phyloP scores from a whole-genome alignment of 30 jellyfish, hydroid and myxozoan species.

The Nemopilema nomurai region DNA sequence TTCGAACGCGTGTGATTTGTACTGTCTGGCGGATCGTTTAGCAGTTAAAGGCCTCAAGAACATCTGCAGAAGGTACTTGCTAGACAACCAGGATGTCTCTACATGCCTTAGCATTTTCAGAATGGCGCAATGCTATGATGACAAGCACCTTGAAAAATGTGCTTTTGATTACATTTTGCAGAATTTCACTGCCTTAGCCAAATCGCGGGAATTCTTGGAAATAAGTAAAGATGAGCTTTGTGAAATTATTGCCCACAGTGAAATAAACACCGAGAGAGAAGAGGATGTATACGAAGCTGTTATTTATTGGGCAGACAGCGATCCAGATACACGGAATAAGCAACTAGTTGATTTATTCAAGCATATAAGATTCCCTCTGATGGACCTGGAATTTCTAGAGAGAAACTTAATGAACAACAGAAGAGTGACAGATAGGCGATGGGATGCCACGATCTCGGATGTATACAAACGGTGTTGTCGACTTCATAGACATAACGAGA shows the following conservation, averaged over 20 bases:
- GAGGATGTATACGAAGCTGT: constrained; percentile 61
- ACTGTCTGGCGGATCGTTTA: constrained; percentile 76
- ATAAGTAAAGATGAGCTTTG: constrained; percentile 51
- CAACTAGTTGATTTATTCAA: constrained; percentile 43
- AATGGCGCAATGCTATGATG: constrained; percentile 48
- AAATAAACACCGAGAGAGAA: constrained; percentile 67
- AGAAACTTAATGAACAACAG: constrained; percentile 31
- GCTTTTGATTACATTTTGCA: constrained; percentile 56
- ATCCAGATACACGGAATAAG: constrained; percentile 39
- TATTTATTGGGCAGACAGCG: constrained; percentile 70
- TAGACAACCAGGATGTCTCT: constrained; percentile 24
- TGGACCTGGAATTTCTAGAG: constrained; percentile 53
- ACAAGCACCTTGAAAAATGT: constrained; percentile 10
- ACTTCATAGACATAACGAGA: constrained; percentile 18
- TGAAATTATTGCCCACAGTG: constrained; percentile 44
- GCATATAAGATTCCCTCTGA: constrained; percentile 67
- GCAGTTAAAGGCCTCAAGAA: constrained; percentile 44
- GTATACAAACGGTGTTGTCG: constrained; percentile 48
- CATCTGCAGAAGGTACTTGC: constrained; percentile 39
- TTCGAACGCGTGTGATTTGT: constrained; percentile 64
- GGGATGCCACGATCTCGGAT: constrained; percentile 28
- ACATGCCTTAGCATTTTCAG: constrained; percentile 60
- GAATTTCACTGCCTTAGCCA: constrained; percentile 41
- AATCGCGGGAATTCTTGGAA: constrained; percentile 54
- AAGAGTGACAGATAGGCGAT: not conserved